Evolutionary conservation across 2,797 vertebrate genomes (phyloP).

Genomic region (Rhabdomys pumilio): DNA sequence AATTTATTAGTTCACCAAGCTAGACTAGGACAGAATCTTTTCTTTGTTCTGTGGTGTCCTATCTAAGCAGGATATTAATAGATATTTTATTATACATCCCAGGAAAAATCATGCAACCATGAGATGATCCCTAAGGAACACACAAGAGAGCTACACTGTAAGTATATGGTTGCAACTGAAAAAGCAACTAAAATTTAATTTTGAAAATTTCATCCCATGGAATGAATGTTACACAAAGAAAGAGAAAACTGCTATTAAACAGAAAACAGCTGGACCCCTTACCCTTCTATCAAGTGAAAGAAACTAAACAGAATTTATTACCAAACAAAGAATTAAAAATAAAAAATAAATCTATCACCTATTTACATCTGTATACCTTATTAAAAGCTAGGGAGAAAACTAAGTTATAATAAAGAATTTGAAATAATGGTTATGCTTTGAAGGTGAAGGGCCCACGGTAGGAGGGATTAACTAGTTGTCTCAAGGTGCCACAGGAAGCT

Average conservation of each 20-base stretch:
- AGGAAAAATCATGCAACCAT: background rate
- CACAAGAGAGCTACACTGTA: background rate
- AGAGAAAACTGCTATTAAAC: background rate
- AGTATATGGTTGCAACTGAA: background rate
- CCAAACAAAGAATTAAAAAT: background rate
- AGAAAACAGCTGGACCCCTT: background rate
- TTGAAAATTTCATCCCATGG: background rate
- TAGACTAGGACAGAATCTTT: background rate
- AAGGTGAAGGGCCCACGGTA: background rate
- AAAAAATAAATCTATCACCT: background rate
- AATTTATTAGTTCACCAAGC: background rate
- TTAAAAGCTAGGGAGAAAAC: background rate
- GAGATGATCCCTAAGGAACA: background rate
- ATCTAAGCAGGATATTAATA: background rate
- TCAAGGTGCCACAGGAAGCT: background rate
- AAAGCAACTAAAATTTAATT: background rate
- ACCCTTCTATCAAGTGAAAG: conserved; percentile 13
- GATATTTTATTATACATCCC: background rate
- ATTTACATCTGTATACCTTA: background rate
- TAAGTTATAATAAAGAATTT: background rate
- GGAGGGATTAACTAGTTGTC: too few species aligned
- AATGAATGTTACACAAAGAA: background rate
- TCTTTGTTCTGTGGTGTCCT: background rate
- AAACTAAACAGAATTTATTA: background rate
- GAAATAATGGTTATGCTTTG: background rate